Base-by-base conservation (phyloP, 2,888 invertebrate genomes). In the Taphrorychus bicolor region DNA sequence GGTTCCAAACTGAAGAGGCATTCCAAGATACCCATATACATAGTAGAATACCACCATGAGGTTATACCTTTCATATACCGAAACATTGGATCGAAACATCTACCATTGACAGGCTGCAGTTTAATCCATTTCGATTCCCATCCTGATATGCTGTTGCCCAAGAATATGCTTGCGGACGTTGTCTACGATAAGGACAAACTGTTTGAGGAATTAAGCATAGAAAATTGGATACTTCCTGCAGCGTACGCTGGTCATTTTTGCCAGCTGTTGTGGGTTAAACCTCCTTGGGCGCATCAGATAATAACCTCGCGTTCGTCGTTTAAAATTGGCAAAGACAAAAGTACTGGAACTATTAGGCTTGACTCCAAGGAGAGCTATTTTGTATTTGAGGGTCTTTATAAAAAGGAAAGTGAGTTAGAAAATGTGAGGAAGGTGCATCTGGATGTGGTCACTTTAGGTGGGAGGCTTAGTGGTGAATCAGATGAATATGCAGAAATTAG, bases 201-300 rank as follows among this genome's bases (percentile, higher is more conserved):
- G 73, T 88, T 91, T 73, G 84, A 87, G 9, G 79, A 81, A 71
- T 81, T 95, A 69, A 94, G 94, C 82, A 97, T 97, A 77, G 97
- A 96, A 83, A 96, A 94, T 83, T 97, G 97, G 97, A 93, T 97
- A 59, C 84, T 96, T 78, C 96, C 96, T 0, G 91, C 92, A 4
- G 89, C 88, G 7, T 96, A 91, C 78, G 93, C 93, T 2, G 95
- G 95, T 0, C 93, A 95, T 81, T 87, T 97, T 41, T 85, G 83
- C 59, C 87, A 88, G 64, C 83, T 97, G 18, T 83, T 94, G 53
- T 97, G 97, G 97, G 82, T 95, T 4, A 94, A 94, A 79, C 95
- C 96, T 42, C 91, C 92, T 0, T 97, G 96, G 96, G 91, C 95
- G 41, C 85, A 87, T 71, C 96, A 97, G 82, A 91, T 96, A 75